These are phyloP conservation scores for Virgularia gustaviana DNA, from an alignment of 92 coral and sea anemone genomes.

Conservation along the genomic window DNA sequence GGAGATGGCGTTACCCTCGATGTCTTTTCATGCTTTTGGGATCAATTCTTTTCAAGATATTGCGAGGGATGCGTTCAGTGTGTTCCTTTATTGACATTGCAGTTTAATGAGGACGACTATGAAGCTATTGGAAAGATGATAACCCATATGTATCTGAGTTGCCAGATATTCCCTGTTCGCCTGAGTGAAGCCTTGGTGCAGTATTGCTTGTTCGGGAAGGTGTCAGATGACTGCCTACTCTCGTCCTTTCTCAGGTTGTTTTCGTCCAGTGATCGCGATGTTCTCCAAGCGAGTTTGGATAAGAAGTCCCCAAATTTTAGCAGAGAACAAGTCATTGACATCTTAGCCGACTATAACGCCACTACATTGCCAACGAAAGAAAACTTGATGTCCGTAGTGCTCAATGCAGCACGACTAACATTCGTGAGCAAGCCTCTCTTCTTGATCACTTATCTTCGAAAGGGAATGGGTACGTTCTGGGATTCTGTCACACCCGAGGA, in stretches of 20 bases:
- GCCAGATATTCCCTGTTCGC: conserved; percentile 58
- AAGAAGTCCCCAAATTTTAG: conserved; percentile 35
- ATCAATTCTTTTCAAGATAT: conserved; percentile 49
- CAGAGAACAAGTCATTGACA: conserved; percentile 48
- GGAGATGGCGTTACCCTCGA: conserved; percentile 62
- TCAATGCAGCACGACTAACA: conserved; percentile 51
- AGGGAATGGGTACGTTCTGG: conserved; percentile 68
- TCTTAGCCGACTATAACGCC: conserved; percentile 49
- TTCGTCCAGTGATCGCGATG: conserved; percentile 47
- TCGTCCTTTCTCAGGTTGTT: conserved; percentile 53
- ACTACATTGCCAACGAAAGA: conserved; percentile 43
- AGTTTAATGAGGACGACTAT: conserved; percentile 43
- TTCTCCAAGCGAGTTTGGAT: conserved; percentile 22
- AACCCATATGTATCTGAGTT: conserved; percentile 57
- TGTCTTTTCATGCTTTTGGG: conserved; percentile 60
- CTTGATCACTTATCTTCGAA: conserved; percentile 46
- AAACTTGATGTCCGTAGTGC: conserved; percentile 38
- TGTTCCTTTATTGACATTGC: conserved; percentile 47
- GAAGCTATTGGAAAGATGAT: conserved; percentile 52
- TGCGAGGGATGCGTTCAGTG: conserved; percentile 59
- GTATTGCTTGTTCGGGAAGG: conserved; percentile 55
- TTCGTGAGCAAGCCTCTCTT: conserved; percentile 55
- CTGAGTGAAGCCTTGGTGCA: conserved; percentile 58
- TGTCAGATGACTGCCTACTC: conserved; percentile 57
- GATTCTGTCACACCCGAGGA: conserved; percentile 45